Conservation (phyloP, 1,140 invertebrate genomes). For the Helicoverpa armigera region DNA sequence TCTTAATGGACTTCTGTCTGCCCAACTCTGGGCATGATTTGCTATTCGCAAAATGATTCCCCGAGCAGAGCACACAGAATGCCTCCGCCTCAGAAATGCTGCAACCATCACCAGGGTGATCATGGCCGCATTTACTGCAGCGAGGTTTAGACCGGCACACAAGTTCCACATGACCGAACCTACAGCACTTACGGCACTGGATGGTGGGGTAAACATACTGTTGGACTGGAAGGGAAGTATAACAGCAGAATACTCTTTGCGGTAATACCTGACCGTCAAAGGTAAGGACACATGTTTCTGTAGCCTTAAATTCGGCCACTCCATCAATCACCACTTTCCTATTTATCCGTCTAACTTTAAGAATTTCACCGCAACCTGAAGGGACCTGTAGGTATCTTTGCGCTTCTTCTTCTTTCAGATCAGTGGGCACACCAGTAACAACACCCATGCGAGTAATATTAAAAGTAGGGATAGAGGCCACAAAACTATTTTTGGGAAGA, state of each 20-base stretch:
- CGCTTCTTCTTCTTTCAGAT: background rate
- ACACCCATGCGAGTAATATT: too few species aligned
- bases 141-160: background rate
- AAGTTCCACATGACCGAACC: too few species aligned
- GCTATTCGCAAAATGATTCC: background rate
- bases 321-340: background rate
- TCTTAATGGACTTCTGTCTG: background rate
- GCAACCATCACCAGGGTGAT: too few species aligned
- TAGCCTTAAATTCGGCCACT: background rate
- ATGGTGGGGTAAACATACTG: too few species aligned
- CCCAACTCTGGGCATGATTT: background rate
- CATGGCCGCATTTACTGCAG: background rate
- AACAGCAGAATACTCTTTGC: too few species aligned
- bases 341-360: background rate
- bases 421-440: background rate
- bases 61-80: background rate
- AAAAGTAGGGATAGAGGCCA: too few species aligned
- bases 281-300: too few species aligned
- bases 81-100: too few species aligned
- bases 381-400: background rate
- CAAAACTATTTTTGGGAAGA: too few species aligned
- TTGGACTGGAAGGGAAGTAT: too few species aligned
- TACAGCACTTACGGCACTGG: too few species aligned
- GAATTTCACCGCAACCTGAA: background rate
- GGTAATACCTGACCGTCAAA: too few species aligned